A percentile compares a stretch with the other conserved stretches of the same genome.
Evolutionary conservation across 1,140 invertebrate species (phyloP).

Genomic region (Pseudachorutes palmiensis): DNA sequence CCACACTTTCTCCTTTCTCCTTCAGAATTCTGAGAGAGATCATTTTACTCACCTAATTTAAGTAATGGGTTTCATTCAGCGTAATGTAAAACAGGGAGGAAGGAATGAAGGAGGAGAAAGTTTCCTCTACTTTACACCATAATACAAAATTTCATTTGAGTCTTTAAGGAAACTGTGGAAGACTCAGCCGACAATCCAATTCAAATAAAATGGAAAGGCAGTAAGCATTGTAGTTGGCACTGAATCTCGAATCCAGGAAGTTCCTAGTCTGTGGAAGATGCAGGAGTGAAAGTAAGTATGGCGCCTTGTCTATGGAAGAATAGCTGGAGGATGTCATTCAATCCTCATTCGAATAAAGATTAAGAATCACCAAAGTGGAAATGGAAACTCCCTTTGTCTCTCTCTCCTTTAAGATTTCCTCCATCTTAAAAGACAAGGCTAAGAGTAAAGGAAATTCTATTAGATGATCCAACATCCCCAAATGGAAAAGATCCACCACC

Average conservation of each 20-base stretch:
- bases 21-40: neutral
- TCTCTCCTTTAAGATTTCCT: neutral
- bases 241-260: neutral
- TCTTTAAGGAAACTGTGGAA: neutral
- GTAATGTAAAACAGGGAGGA: no score
- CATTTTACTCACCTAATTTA: neutral
- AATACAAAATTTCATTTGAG: neutral
- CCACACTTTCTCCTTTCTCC: neutral
- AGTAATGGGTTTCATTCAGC: slow-evolving; percentile 3
- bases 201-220: neutral
- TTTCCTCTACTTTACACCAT: neutral
- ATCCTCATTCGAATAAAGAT: slow-evolving; percentile 14
- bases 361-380: slow-evolving; percentile 9
- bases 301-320: neutral
- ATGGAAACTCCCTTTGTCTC: slow-evolving; percentile 10
- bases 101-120: neutral
- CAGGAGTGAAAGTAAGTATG: neutral
- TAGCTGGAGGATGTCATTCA: slow-evolving; percentile 2
- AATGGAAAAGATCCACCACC: no score
- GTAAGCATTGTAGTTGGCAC: neutral
- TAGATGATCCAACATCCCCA: neutral
- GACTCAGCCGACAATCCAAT: neutral
- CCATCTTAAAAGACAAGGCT: neutral
- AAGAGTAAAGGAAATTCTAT: neutral
- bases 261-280: neutral